Conservation (phyloP, 2,797 vertebrate species). For the Staurois parvus region DNA sequence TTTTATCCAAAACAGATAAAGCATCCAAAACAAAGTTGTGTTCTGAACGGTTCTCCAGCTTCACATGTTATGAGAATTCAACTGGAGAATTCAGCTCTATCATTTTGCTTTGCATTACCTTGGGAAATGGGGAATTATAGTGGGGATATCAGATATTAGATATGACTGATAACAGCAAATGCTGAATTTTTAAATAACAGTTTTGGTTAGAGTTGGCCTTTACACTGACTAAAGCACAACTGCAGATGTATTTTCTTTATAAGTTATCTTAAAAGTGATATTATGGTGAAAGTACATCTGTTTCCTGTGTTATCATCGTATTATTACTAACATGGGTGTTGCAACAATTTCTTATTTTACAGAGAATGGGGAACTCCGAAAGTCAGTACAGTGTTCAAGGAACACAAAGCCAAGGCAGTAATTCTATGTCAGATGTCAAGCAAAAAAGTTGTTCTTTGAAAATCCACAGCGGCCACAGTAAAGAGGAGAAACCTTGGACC, state of each 20-base stretch:
- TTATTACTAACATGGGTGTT: conserved; percentile 39
- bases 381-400: conserved; percentile 95
- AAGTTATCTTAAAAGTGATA: not conserved
- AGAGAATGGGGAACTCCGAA: conserved; percentile 94
- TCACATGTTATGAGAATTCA: not conserved
- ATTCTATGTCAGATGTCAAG: conserved; percentile 78
- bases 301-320: conserved; percentile 49
- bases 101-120: too few species aligned
- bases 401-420: conserved; percentile 79
- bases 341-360: conserved; percentile 72
- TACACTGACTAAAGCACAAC: not conserved
- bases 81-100: not conserved
- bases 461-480: conserved; percentile 80
- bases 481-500: conserved; percentile 83
- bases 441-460: conserved; percentile 87
- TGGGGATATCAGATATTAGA: not conserved
- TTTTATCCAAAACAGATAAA: not conserved
- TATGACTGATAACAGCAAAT: not conserved
- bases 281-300: not conserved
- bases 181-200: not conserved
- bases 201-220: not conserved
- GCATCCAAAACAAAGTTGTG: too few species aligned
- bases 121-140: not conserved
- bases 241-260: not conserved
- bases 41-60: not conserved